A percentile compares a stretch with the other conserved stretches of the same genome.
phyloP scores from a whole-genome alignment of 2,113 vertebrate genomes.

The Leptobrachium ailaonicum region DNA sequence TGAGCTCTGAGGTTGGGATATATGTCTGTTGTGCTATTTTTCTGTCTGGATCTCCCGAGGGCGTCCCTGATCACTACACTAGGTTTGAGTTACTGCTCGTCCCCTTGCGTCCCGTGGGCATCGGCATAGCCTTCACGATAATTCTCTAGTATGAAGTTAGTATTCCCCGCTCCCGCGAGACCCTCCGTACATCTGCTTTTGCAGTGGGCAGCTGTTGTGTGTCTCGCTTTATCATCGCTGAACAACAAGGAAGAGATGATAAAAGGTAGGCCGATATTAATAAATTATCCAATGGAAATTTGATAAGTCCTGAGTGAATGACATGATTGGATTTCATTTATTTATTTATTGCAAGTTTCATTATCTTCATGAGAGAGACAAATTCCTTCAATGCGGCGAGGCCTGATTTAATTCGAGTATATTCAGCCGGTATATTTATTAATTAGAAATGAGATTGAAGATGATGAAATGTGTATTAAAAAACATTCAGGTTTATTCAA shows the following conservation, averaged over 20 bases:
- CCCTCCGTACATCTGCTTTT: not conserved
- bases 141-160: not conserved
- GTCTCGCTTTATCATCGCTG: constrained; percentile 1
- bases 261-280: no score
- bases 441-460: no score
- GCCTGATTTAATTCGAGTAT: no score
- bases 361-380: no score
- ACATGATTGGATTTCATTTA: no score
- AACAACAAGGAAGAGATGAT: constrained; percentile 6
- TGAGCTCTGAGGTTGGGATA: not conserved
- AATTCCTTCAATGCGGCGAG: no score
- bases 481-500: no score
- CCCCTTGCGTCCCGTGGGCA: not conserved
- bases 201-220: constrained; percentile 16
- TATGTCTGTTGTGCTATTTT: constrained; percentile 2
- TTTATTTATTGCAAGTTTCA: no score
- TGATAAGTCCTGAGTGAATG: no score
- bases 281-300: no score
- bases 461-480: no score
- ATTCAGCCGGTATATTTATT: no score
- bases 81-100: constrained; percentile 2
- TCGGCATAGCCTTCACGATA: constrained; percentile 9
- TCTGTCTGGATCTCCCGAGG: not conserved
- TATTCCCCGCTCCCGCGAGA: constrained; percentile 7
- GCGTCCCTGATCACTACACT: not conserved